These are phyloP conservation scores for Prochilodus magdalenae DNA, from an alignment of 2,113 vertebrate genomes.

Conservation along the genomic window DNA sequence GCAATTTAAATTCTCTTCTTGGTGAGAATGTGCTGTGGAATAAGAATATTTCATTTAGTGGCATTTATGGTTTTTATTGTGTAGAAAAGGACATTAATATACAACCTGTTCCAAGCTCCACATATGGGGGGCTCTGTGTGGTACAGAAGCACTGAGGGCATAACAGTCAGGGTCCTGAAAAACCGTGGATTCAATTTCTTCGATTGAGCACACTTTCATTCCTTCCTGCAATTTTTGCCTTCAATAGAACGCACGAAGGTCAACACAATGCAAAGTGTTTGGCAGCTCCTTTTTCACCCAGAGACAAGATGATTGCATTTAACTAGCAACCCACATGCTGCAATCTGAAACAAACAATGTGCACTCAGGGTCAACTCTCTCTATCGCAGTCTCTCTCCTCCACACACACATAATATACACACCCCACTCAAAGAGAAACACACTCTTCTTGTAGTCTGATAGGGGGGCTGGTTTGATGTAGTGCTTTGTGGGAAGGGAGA, in stretches of 20 bases:
- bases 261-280: slow-evolving; percentile 43
- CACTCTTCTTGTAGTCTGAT: slow-evolving; percentile 9
- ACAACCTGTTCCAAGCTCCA: slow-evolving; percentile 41
- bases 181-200: slow-evolving; percentile 22
- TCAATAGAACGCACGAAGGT: slow-evolving; percentile 24
- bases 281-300: slow-evolving; percentile 36
- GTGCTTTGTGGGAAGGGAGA: slow-evolving; percentile 31
- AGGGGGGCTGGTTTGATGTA: slow-evolving; percentile 45
- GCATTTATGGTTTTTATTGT: slow-evolving; percentile 47
- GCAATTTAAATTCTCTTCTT: background rate
- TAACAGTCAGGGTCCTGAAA: background rate
- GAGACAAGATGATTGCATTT: slow-evolving; percentile 50
- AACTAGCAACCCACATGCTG: slow-evolving; percentile 56
- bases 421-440: slow-evolving; percentile 24
- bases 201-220: slow-evolving; percentile 15
- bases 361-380: slow-evolving; percentile 60
- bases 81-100: slow-evolving; percentile 25
- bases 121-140: slow-evolving; percentile 26
- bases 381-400: background rate
- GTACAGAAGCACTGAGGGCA: background rate
- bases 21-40: background rate
- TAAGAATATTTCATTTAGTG: background rate
- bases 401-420: background rate
- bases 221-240: slow-evolving; percentile 5
- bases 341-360: slow-evolving; percentile 52